Base-by-base conservation (phyloP, 2,888 invertebrate species). In the Barypeithes pellucidus region DNA sequence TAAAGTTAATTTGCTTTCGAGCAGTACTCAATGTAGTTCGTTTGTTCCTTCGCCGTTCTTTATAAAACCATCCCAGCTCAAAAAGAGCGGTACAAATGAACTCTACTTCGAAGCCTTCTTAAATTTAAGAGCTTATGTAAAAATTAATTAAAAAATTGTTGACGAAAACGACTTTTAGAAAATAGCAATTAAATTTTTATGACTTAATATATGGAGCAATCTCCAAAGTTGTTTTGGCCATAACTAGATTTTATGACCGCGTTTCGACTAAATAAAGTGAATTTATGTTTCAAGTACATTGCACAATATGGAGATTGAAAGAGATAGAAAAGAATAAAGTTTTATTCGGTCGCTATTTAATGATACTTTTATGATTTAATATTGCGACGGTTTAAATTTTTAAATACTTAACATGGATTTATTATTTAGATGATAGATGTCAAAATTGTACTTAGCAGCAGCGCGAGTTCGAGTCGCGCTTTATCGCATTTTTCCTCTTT, bases 221-320 rank as follows among this genome's bases (percentile, higher is more conserved):
- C 59, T 67, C 57, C 22, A 59, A 50, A 57, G 67, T 59, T 67
- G 67, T 67, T 67, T 67, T 41, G n/a, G 59, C 45, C 22, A 67
- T 67, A 59, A 67, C 57, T 57, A 59, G 29, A 45, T 67, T 67
- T 67, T 67, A 67, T 45, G 59, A 45, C 67, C 45, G 59, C 59
- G 43, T 67, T 67, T 67, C 59, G 41, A 67, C 59, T 67, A 59
- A 67, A 67, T 67, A 59, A 67, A 57, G 29, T 29, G 45, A 45
- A 67, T 67, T 54, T 67, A 52, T 59, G 67, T 29, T 41, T 43
- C 24, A 24, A 67, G 57, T 67, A 39, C 59, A 29, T 59, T 57
- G 24, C 41, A 24, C 52, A 41, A 66, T 66, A 66, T 66, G 66
- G 54, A 66, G 41, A 66, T 66, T 67, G 43, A 24, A 67, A 39